Evolutionary conservation across 2,888 invertebrate genomes (phyloP).

Genomic region (Drosophila koepferae): DNA sequence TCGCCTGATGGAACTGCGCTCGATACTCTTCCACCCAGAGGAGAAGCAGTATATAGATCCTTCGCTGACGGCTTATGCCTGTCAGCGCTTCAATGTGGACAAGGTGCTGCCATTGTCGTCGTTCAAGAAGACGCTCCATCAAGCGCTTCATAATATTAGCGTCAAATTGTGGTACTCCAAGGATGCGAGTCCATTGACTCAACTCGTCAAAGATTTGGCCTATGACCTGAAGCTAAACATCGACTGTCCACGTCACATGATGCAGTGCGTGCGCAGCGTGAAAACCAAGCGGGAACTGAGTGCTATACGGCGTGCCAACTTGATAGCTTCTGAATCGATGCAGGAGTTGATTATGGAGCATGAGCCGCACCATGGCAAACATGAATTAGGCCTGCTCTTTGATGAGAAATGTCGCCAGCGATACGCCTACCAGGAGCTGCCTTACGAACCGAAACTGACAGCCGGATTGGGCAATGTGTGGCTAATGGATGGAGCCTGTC

Average conservation of each 20-base stretch:
- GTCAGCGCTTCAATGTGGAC: slow-evolving; percentile 49
- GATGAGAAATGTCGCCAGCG: slow-evolving; percentile 37
- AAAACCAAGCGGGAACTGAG: slow-evolving; percentile 41
- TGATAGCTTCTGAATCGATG: slow-evolving; percentile 49
- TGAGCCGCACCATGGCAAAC: neutral
- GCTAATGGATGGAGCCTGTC: slow-evolving; percentile 51
- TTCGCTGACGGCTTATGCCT: slow-evolving; percentile 8
- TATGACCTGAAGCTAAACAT: slow-evolving; percentile 19
- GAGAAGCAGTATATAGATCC: slow-evolving; percentile 13
- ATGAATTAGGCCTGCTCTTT: slow-evolving; percentile 22
- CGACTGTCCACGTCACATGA: slow-evolving; percentile 31
- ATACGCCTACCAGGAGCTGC: slow-evolving; percentile 28
- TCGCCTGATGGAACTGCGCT: slow-evolving; percentile 18
- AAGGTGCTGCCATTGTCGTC: slow-evolving; percentile 30
- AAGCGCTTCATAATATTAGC: slow-evolving; percentile 9
- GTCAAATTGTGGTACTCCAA: slow-evolving; percentile 48
- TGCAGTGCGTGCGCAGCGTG: slow-evolving; percentile 37
- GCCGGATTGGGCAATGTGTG: slow-evolving; percentile 21
- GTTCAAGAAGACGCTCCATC: slow-evolving; percentile 22
- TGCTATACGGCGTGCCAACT: slow-evolving; percentile 31
- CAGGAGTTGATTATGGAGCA: slow-evolving; percentile 44
- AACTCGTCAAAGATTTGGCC: slow-evolving; percentile 34
- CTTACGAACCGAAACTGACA: slow-evolving; percentile 24
- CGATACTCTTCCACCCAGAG: slow-evolving; percentile 38
- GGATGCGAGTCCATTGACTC: slow-evolving; percentile 16